phyloP scores from a whole-genome alignment of 1,140 invertebrate species.

The Battus philenor region DNA sequence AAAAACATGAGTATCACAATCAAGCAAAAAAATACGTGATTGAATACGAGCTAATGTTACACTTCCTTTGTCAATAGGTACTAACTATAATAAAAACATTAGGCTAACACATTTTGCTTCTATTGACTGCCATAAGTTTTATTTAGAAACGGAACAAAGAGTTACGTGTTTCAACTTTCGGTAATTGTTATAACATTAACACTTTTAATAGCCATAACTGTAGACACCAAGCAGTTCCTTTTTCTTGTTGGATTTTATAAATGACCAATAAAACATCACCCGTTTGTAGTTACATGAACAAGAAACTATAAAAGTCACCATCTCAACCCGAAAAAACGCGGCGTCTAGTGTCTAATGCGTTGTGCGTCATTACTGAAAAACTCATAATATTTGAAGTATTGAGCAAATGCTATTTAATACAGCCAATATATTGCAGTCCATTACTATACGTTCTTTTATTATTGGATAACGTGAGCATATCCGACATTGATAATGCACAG shows the following conservation, averaged over 20 bases:
- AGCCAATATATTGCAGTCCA: neutral
- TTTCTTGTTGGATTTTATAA: conserved; percentile 10
- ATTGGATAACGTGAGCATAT: neutral
- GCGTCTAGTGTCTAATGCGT: neutral
- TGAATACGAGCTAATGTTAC: no score
- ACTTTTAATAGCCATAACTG: conserved; percentile 4
- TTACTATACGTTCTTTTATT: conserved; percentile 4
- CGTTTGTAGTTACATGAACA: neutral
- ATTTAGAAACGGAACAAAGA: no score
- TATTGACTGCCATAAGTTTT: neutral
- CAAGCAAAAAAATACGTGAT: no score
- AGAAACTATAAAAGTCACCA: conserved; percentile 13
- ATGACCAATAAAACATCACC: conserved; percentile 5
- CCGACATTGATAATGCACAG: conserved; percentile 4
- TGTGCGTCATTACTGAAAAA: neutral
- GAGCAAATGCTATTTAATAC: conserved; percentile 3
- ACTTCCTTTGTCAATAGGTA: no score
- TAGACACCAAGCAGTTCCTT: neutral
- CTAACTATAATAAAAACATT: conserved; percentile 1
- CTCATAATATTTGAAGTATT: neutral
- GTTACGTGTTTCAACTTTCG: no score
- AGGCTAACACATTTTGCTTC: neutral
- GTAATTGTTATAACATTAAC: no score
- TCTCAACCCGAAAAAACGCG: neutral
- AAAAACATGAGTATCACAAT: no score